Percentiles rank a stretch among this genome's conserved stretches.
Evolutionary conservation across 2,888 invertebrate genomes (phyloP).

Genomic region (Ichneumoninae sp.): DNA sequence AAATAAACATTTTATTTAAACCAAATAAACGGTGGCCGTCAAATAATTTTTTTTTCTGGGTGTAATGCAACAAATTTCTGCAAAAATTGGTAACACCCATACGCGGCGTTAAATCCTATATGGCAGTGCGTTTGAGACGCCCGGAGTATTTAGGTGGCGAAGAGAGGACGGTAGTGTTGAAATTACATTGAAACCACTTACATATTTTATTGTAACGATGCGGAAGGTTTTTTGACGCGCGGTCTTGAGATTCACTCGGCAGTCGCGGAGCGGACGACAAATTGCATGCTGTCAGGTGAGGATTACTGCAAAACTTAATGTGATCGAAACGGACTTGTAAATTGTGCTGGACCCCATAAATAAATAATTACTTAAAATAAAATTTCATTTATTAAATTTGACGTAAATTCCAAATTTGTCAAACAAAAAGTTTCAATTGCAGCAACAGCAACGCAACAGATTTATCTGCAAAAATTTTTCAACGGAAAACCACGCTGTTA

Average conservation of each 20-base stretch:
- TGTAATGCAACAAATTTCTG: too few species aligned
- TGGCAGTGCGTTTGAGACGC: background rate
- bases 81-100: background rate
- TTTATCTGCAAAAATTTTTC: background rate
- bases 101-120: background rate
- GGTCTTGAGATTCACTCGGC: too few species aligned
- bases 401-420: too few species aligned
- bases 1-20: too few species aligned
- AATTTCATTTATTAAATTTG: background rate
- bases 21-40: too few species aligned
- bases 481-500: too few species aligned
- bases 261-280: background rate
- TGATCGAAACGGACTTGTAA: background rate
- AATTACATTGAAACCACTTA: slow-evolving; percentile 28
- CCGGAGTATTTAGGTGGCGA: slow-evolving; percentile 17
- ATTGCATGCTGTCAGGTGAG: too few species aligned
- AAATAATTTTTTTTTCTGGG: too few species aligned
- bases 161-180: slow-evolving; percentile 12
- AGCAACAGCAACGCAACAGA: too few species aligned
- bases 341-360: background rate
- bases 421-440: too few species aligned
- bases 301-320: too few species aligned
- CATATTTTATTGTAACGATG: slow-evolving; percentile 39
- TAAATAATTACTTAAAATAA: background rate
- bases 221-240: background rate